These are phyloP conservation scores for Merops nubicus DNA, from an alignment of 2,113 vertebrate genomes.

Conservation along the genomic window DNA sequence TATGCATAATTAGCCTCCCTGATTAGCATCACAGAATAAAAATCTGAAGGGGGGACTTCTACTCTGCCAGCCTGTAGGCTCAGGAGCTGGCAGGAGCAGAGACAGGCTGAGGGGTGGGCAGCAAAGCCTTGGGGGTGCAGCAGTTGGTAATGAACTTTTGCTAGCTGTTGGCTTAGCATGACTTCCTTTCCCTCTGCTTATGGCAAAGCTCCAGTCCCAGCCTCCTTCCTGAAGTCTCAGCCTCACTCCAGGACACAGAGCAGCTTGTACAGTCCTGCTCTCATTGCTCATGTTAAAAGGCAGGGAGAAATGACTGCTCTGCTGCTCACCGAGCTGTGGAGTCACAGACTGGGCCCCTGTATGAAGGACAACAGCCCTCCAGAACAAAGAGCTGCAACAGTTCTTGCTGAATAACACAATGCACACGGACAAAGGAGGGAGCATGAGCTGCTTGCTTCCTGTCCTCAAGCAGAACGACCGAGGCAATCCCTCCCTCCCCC, in stretches of 20 bases:
- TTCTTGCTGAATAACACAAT: not conserved
- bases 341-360: not conserved
- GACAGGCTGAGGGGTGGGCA: not conserved
- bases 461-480: not conserved
- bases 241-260: not conserved
- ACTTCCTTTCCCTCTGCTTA: not conserved
- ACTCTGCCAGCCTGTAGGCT: not conserved
- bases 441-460: not conserved
- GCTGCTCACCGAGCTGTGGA: not conserved
- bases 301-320: not conserved
- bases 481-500: not conserved
- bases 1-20: not conserved
- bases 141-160: not conserved
- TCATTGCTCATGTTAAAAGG: not conserved
- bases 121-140: not conserved
- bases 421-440: not conserved
- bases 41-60: not conserved
- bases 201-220: not conserved
- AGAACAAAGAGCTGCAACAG: not conserved
- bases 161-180: not conserved
- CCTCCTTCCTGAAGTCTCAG: accelerated
- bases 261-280: not conserved
- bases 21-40: not conserved
- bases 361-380: not conserved
- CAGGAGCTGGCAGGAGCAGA: not conserved